Percentiles rank a stretch among this genome's conserved stretches.
Evolutionary conservation across 2,113 vertebrate genomes (phyloP).

Genomic region (Myanophis thanlyinensis): DNA sequence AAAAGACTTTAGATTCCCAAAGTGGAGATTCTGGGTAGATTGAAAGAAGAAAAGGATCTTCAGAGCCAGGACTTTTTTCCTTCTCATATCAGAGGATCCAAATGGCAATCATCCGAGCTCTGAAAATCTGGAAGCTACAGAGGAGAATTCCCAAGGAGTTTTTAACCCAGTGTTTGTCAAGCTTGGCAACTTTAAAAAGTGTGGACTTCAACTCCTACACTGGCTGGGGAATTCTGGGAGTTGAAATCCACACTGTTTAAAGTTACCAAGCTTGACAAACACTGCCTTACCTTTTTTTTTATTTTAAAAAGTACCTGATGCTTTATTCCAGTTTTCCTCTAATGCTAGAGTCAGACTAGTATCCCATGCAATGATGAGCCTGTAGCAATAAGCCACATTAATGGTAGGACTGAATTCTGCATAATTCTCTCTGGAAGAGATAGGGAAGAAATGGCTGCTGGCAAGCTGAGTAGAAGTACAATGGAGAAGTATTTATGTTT

Average conservation of each 20-base stretch:
- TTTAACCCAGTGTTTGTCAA: neutral
- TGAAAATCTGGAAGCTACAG: neutral
- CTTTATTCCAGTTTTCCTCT: neutral
- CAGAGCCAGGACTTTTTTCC: neutral
- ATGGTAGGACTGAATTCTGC: neutral
- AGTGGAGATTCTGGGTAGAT: neutral
- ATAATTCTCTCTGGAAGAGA: neutral
- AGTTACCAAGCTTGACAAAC: neutral
- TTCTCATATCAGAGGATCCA: neutral
- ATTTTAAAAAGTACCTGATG: neutral
- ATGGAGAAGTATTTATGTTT: neutral
- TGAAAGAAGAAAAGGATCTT: neutral
- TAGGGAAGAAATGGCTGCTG: neutral
- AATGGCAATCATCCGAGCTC: neutral
- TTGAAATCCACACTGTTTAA: neutral
- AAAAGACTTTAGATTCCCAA: neutral
- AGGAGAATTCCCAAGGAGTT: neutral
- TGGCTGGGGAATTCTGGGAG: neutral
- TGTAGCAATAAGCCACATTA: neutral
- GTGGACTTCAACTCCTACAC: neutral
- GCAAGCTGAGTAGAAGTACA: neutral
- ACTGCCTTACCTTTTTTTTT: neutral
- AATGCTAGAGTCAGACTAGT: neutral
- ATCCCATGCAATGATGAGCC: neutral
- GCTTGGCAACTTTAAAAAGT: neutral